Base-by-base conservation (phyloP, 2,888 invertebrate species). In the Torymus tubicola region DNA sequence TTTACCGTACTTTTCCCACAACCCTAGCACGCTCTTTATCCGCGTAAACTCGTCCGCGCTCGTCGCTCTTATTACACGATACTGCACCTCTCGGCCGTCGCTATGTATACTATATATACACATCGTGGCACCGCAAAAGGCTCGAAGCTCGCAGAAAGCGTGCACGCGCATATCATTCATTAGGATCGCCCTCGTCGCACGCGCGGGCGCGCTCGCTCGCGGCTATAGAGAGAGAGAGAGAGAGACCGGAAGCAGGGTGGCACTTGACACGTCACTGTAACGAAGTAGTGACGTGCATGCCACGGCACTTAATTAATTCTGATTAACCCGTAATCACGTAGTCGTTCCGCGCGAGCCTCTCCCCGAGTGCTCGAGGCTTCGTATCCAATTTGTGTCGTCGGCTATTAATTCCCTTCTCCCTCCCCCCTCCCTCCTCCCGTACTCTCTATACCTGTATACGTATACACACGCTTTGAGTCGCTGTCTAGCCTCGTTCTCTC, bases 241-340 rank as follows among this genome's bases (percentile, higher is more conserved):
- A 52, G 78, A 78, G 82, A 84, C 85, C 84, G 85, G 85, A 86
- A 84, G 83, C 81, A 63, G 83, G 86, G 87, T 86, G 86, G 85
- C 86, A 88, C 90, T 90, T 90, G 90, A 89, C 89, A 88, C 89
- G 88, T 89, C 89, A 88, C 87, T 85, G 88, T 90, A 90, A 90
- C 89, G 89, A 90, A 90, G 89, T 90, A 89, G 88, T 88, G 89
- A 90, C 89, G 88, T 87, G 88, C 89, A 89, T 90, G 89, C 88
- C 86, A 86, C 85, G 87, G 88, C 86, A 90, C 88, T 90, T 90
- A 89, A 90, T 90, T 90, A 90, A 90, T 90, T 90, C 89, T 90
- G 89, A 90, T 90, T 90, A 90, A 90, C 90, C 87, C 89, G 86
- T 89, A 90, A 90, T 90, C 89, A 90, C 90, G 88, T 90, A 89